Evolutionary conservation across 1,140 invertebrate species (phyloP), one percentile per base, ranked within the genome.

Genomic region (Harpegnathos saltator): DNA sequence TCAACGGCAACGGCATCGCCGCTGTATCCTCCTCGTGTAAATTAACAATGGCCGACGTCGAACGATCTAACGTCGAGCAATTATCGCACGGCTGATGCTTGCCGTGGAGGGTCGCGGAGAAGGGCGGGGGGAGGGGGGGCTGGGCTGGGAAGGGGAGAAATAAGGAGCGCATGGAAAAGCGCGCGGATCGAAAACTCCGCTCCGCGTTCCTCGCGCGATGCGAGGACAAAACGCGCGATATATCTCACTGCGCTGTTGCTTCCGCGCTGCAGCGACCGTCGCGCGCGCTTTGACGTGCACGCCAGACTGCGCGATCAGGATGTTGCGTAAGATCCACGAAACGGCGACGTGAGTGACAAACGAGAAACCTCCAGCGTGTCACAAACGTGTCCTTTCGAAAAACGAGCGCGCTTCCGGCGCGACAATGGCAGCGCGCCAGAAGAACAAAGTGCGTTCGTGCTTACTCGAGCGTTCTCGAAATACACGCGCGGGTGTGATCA

Each of bases 381-480:
- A 68, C 63, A 19, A 80, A 38, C 66, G 50, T 22, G 66, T 72
- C 78, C 66, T 56, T 59, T 56, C 77, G 85, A 66, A 83, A 87
- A 87, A 63, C 56, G 33, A 54, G 44, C 63, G 29, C 65, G 17
- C 72, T 87, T 87, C 85, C 85, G 85, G 29, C 59, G 33, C 22
- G 44, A 86, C 84, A 71, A 83, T 77, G 80, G 68, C 84, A 82
- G 11, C 54, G 54, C 62, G 85, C 84, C 85, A 86, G 44, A 22
- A 48, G 50, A 69, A 83, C 63, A 38, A 71, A 50, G 17, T 17
- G 44, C 14, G 22, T 44, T 19, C 82, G 73, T 24, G 82, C 56
- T n/a, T n/a, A 33, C n/a, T n/a, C 63, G 14, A 56, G 22, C 19
- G 38, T 56, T 44, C 29, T 26, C 63, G 22, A 78, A 69, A 68